A percentile compares a stretch with the other conserved stretches of the same genome.
These are phyloP conservation scores for Equus quagga DNA, from an alignment of 2,113 vertebrate species.

Conservation along the genomic window DNA sequence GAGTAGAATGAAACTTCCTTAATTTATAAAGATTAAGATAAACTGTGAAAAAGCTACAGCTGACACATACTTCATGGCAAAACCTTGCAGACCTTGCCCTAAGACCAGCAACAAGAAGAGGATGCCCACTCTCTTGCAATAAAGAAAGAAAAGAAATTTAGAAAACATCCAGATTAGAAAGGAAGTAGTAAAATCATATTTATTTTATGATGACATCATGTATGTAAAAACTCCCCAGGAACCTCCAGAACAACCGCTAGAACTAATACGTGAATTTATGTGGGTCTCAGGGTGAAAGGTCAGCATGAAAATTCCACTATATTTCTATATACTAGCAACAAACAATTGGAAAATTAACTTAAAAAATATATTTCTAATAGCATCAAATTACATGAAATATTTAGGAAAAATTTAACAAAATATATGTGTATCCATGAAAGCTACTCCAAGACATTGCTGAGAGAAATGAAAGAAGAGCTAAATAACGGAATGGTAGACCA, in stretches of 20 bases:
- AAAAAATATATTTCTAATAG: not conserved
- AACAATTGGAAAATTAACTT: not conserved
- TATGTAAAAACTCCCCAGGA: not conserved
- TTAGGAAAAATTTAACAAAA: not conserved
- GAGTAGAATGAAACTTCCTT: not conserved
- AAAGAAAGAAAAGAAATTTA: not conserved
- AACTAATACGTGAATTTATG: not conserved
- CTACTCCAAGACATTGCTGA: not conserved
- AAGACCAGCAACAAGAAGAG: not conserved
- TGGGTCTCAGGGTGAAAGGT: not conserved
- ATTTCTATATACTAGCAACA: not conserved
- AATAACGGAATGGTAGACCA: not conserved
- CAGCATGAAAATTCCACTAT: not conserved
- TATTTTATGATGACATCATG: not conserved
- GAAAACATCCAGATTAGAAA: not conserved
- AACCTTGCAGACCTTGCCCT: not conserved
- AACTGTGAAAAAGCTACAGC: not conserved
- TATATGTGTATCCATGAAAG: not conserved
- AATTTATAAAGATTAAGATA: not conserved
- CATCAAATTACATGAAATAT: not conserved
- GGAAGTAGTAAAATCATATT: not conserved
- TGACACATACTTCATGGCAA: not conserved
- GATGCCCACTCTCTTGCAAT: not conserved
- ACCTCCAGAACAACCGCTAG: not conserved
- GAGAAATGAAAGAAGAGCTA: not conserved